Evolutionary conservation across 2,113 vertebrate genomes (phyloP), one percentile per base, ranked within the genome.

Genomic region (Theristicus caerulescens): DNA sequence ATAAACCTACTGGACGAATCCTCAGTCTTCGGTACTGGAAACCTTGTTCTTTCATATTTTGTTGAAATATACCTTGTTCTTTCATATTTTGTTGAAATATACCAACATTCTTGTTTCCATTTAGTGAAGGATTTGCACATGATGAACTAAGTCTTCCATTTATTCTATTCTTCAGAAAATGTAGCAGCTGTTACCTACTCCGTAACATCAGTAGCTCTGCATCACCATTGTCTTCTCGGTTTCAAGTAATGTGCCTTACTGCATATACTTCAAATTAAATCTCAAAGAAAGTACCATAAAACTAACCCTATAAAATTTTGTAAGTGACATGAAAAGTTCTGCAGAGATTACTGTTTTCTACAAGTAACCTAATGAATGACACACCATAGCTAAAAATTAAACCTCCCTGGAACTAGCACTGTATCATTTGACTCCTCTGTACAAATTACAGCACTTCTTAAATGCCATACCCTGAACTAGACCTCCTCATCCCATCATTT

Each of bases 341-440:
- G n/a, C 21, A 58, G 47, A 67, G 13, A 47, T 77, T 8, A 81
- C 17, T 13, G 11, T 52, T 79, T 90, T 24, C 51, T 54, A 7
- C 6, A 8, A 34, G 44, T 61, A 76, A 83, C 24, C 57, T 27
- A 57, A 6, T 0, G 34, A 85, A 70, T 26, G 26, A 84, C 18
- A 65, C 25, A 10, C 6, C 49, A 24, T 49, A 24, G 49, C 49
- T 24, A 49, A 24, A 73, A 89, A 32, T 29, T 21, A 61, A 90
- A 25, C 17, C 36, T 32, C 46, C 13, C 73, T 26, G 42, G 13
- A 90, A 66, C 31, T 18, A 46, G 20, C n/a, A 34, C 29, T 38
- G 32, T 13, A 58, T 9, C 20, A 61, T 17, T 49, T 0, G 0
- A 7, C 3, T 52, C 18, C 51, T 25, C 67, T 18, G 18, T 24